These are phyloP conservation scores for Fissipunctia ypsillon DNA, from an alignment of 2,888 invertebrate species.

Conservation along the genomic window DNA sequence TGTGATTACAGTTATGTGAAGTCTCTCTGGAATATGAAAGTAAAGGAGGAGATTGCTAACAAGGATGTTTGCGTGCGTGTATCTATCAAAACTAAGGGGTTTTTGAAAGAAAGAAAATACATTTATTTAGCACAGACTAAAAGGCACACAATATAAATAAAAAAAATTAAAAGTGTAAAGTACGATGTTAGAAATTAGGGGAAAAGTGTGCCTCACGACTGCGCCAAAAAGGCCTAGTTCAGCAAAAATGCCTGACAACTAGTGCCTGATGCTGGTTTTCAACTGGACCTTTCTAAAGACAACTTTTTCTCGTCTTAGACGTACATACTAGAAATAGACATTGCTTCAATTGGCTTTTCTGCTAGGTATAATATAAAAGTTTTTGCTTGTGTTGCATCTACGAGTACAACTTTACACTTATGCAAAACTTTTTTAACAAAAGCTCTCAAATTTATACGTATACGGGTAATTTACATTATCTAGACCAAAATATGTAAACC, in stretches of 20 bases:
- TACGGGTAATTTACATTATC: background rate
- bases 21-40: background rate
- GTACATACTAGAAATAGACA: background rate
- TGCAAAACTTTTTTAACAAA: background rate
- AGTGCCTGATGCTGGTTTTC: no score
- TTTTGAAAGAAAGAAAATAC: no score
- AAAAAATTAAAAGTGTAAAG: no score
- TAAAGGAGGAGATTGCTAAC: background rate
- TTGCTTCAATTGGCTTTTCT: background rate
- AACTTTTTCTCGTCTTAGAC: background rate
- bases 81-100: background rate
- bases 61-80: background rate
- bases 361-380: background rate
- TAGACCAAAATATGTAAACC: background rate
- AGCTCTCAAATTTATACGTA: background rate
- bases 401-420: background rate
- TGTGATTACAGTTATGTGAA: conserved; percentile 13
- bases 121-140: no score
- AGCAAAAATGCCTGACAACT: no score
- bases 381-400: background rate
- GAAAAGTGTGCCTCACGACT: no score
- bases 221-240: no score
- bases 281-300: no score
- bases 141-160: no score
- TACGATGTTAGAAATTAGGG: no score